Percentiles rank a stretch among this genome's conserved stretches.
These are phyloP conservation scores for Pangasianodon hypophthalmus DNA, from an alignment of 2,113 vertebrate genomes.

Conservation along the genomic window DNA sequence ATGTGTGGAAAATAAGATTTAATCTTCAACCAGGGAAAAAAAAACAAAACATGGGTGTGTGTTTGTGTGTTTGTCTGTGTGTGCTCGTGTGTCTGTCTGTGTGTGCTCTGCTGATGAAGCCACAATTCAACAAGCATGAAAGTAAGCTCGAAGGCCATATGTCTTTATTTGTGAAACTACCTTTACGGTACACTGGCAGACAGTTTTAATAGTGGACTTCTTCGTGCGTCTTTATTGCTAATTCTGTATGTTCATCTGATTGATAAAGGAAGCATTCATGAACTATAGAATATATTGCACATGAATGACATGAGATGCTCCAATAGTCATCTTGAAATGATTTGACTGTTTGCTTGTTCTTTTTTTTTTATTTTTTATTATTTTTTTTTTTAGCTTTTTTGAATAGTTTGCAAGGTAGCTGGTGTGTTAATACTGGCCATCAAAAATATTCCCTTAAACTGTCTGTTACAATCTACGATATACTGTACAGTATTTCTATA, in stretches of 20 bases:
- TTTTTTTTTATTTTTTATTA: background rate
- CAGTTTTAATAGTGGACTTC: background rate
- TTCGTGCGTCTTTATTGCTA: background rate
- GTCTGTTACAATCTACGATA: background rate
- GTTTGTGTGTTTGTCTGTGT: background rate
- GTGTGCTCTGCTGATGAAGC: background rate
- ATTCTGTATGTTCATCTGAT: constrained; percentile 39
- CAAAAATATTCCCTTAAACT: background rate
- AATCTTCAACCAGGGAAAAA: background rate
- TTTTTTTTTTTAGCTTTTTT: background rate
- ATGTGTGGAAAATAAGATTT: constrained; percentile 4
- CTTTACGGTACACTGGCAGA: constrained; percentile 4
- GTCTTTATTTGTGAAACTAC: constrained; percentile 7
- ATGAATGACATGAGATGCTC: constrained; percentile 44
- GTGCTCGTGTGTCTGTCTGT: background rate
- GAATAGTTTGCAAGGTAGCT: background rate
- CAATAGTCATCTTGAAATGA: constrained; percentile 37
- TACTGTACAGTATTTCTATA: constrained; percentile 68
- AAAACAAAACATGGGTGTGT: background rate
- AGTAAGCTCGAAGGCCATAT: background rate
- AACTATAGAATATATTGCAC: constrained; percentile 21
- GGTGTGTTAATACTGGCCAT: background rate
- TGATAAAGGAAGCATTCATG: constrained; percentile 8
- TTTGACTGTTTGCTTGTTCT: background rate
- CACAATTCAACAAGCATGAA: background rate